Conservation (phyloP, 2,113 vertebrate genomes). For the Paratilapia polleni region DNA sequence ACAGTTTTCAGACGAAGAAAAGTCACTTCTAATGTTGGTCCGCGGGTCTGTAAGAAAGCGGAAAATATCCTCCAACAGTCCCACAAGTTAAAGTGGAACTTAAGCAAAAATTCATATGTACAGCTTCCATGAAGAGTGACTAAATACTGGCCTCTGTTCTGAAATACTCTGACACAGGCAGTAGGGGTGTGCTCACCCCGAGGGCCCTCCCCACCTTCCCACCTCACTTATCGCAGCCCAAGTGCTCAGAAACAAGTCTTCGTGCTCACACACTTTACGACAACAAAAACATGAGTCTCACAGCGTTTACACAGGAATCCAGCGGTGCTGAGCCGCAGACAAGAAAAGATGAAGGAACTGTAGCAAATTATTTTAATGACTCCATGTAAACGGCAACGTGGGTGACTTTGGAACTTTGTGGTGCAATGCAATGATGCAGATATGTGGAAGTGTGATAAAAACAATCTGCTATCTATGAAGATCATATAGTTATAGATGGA, state of each 20-base stretch:
- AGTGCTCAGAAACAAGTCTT: slow-evolving; percentile 56
- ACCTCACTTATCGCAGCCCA: slow-evolving; percentile 44
- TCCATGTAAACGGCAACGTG: neutral
- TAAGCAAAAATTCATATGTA: slow-evolving; percentile 37
- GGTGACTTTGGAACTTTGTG: neutral
- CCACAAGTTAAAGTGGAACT: slow-evolving; percentile 38
- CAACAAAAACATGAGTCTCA: slow-evolving; percentile 46
- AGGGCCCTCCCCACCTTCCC: slow-evolving; percentile 74
- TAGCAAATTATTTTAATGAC: neutral
- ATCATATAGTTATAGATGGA: neutral
- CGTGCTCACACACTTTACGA: slow-evolving; percentile 29
- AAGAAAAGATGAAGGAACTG: slow-evolving; percentile 4
- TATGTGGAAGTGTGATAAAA: neutral
- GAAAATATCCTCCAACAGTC: slow-evolving; percentile 32
- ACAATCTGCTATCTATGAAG: neutral
- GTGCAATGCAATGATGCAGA: neutral
- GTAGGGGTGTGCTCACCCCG: slow-evolving; percentile 77
- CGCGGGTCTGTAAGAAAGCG: slow-evolving; percentile 20
- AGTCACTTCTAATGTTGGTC: slow-evolving; percentile 11
- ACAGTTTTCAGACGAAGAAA: slow-evolving; percentile 6
- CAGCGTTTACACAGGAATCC: slow-evolving; percentile 2
- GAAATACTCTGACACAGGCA: slow-evolving; percentile 73
- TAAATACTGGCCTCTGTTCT: slow-evolving; percentile 74
- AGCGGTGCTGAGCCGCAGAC: slow-evolving; percentile 1
- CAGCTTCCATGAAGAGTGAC: slow-evolving; percentile 63